phyloP scores from a whole-genome alignment of 1,140 invertebrate genomes.

The Drosophila repleta region DNA sequence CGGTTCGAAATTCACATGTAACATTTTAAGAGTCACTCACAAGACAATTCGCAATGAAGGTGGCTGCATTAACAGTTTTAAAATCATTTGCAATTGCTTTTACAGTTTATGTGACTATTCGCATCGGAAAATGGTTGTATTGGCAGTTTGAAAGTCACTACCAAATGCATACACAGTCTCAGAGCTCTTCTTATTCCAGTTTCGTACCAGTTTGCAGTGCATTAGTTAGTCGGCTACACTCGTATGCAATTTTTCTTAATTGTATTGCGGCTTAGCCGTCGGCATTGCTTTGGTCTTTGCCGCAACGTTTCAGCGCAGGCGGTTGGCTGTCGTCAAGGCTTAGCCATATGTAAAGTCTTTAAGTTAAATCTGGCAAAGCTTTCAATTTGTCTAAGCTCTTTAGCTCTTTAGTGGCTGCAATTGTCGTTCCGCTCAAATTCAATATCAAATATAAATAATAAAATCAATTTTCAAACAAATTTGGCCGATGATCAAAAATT shows the following conservation, averaged over 20 bases:
- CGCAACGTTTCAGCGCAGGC: constrained; percentile 10
- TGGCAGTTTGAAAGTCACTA: not conserved
- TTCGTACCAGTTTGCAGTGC: not conserved
- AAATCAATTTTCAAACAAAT: constrained; percentile 69
- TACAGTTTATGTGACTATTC: no score
- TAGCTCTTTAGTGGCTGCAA: constrained; percentile 3
- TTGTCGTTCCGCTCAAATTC: constrained; percentile 7
- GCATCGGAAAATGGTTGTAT: no score
- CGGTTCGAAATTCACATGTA: no score
- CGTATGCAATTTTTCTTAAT: not conserved
- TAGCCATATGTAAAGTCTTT: constrained; percentile 9
- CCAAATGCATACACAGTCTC: not conserved
- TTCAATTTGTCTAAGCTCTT: not conserved
- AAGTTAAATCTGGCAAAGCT: not conserved
- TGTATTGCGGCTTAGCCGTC: constrained; percentile 15
- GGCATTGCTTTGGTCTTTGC: constrained; percentile 23
- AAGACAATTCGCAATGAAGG: no score
- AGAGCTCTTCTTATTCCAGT: not conserved
- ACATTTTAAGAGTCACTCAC: no score
- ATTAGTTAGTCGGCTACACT: not conserved
- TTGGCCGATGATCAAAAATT: constrained; percentile 53
- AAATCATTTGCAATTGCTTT: no score
- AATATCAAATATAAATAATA: constrained; percentile 19
- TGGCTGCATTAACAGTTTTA: no score
- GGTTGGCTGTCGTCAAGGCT: constrained; percentile 14